Percentiles rank a stretch among this genome's conserved stretches.
Evolutionary conservation across 2,888 invertebrate genomes (phyloP).

Genomic region (Leucozona laternaria): DNA sequence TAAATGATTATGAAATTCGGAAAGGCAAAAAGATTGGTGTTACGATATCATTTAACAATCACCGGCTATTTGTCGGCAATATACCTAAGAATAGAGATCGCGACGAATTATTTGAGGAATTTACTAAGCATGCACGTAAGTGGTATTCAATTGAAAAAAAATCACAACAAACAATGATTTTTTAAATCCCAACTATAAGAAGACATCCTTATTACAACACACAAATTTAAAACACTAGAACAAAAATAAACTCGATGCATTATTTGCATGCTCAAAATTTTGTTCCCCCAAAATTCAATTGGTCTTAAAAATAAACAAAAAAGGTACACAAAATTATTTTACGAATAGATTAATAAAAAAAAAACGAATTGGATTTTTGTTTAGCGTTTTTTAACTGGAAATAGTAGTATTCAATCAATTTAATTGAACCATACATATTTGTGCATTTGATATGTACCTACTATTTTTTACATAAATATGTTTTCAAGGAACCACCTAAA

Average conservation of each 20-base stretch:
- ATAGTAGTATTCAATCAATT: no score
- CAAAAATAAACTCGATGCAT: slow-evolving; percentile 35
- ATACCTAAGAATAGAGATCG: slow-evolving; percentile 99
- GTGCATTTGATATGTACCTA: slow-evolving; percentile 6
- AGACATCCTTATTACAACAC: slow-evolving; percentile 53
- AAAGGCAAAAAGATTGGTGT: slow-evolving; percentile 99
- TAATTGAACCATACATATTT: slow-evolving; percentile 12
- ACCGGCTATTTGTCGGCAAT: slow-evolving; percentile 99
- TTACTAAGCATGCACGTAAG: slow-evolving; percentile 99
- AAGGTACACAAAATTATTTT: slow-evolving; percentile 32
- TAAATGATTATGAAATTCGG: slow-evolving; percentile 99
- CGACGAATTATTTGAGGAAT: slow-evolving; percentile 99
- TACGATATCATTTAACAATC: slow-evolving; percentile 99
- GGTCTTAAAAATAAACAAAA: slow-evolving; percentile 49
- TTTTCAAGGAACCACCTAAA: slow-evolving; percentile 14
- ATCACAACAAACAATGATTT: slow-evolving; percentile 74
- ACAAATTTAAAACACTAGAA: slow-evolving; percentile 55
- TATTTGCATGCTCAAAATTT: slow-evolving; percentile 66
- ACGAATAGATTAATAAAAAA: slow-evolving; percentile 24
- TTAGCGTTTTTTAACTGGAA: slow-evolving; percentile 70
- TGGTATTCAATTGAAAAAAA: slow-evolving; percentile 83
- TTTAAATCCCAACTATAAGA: slow-evolving; percentile 52
- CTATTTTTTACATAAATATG: slow-evolving; percentile 23
- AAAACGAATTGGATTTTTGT: slow-evolving; percentile 83
- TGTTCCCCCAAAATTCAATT: slow-evolving; percentile 56